Evolutionary conservation across 2,113 vertebrate genomes (phyloP).

Genomic region (Loxodonta africana): DNA sequence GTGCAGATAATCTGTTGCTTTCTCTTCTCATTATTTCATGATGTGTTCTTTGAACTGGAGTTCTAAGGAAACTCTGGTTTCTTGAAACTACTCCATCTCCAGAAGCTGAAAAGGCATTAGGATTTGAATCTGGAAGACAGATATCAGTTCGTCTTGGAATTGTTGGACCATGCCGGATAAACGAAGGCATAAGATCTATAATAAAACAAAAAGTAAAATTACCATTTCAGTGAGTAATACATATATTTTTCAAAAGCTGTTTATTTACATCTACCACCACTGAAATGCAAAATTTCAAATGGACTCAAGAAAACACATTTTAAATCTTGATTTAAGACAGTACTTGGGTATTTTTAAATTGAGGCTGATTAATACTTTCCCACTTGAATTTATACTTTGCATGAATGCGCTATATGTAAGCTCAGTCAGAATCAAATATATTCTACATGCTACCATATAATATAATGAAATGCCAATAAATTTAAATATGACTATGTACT

Average conservation of each 20-base stretch:
- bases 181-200: conserved; percentile 98
- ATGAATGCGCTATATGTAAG: background rate
- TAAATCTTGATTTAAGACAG: conserved; percentile 23
- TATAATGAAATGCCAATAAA: conserved; percentile 23
- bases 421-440: conserved; percentile 35
- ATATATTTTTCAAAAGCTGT: conserved; percentile 49
- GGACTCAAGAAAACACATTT: conserved; percentile 21
- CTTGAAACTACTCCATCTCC: conserved; percentile 91
- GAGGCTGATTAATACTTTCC: conserved; percentile 40
- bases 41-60: conserved; percentile 91
- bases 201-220: background rate
- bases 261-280: conserved; percentile 5
- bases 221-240: conserved; percentile 54
- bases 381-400: conserved; percentile 16
- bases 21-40: conserved; percentile 95
- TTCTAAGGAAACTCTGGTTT: conserved; percentile 95
- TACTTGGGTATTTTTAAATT: conserved; percentile 51
- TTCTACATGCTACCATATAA: background rate
- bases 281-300: conserved; percentile 49
- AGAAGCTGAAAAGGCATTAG: conserved; percentile 88
- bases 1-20: conserved; percentile 96
- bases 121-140: conserved; percentile 91
- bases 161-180: conserved; percentile 98
- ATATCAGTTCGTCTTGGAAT: conserved; percentile 96
- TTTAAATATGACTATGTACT: background rate